A percentile compares a stretch with the other conserved stretches of the same genome.
These are phyloP conservation scores for Nothura maculosa DNA, from an alignment of 2,797 vertebrate genomes.

Conservation along the genomic window DNA sequence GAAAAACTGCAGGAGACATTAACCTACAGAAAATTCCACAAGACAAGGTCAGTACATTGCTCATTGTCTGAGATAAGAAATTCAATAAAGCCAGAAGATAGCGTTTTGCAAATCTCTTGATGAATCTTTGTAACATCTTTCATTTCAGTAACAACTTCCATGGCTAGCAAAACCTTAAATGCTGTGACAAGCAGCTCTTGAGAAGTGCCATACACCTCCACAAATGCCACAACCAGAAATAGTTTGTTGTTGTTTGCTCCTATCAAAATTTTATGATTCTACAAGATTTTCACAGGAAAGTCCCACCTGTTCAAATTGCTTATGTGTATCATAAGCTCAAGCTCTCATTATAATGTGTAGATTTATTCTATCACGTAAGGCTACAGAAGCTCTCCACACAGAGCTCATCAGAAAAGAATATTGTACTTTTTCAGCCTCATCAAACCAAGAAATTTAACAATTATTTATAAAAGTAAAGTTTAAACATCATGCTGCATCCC, in stretches of 20 bases:
- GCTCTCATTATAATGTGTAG: background rate
- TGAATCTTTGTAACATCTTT: conserved; percentile 35
- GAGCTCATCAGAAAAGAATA: background rate
- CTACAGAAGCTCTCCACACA: background rate
- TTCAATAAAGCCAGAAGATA: conserved; percentile 29
- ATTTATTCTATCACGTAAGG: background rate
- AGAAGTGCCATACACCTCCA: background rate
- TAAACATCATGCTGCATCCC: background rate
- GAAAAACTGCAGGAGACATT: conserved; percentile 30
- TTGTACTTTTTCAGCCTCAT: background rate
- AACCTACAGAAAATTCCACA: conserved; percentile 25
- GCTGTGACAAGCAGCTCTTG: background rate
- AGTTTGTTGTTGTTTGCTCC: background rate
- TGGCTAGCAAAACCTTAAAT: background rate
- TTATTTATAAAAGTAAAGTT: background rate
- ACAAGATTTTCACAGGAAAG: background rate
- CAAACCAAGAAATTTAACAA: background rate
- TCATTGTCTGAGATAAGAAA: conserved; percentile 45
- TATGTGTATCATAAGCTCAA: background rate
- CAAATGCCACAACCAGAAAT: background rate
- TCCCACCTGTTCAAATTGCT: background rate
- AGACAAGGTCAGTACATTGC: conserved; percentile 26
- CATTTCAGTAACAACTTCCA: conserved; percentile 30
- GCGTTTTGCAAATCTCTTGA: background rate
- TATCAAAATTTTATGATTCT: background rate